Base-by-base conservation (phyloP, 2,888 invertebrate genomes). In the Trimorus sp. region DNA sequence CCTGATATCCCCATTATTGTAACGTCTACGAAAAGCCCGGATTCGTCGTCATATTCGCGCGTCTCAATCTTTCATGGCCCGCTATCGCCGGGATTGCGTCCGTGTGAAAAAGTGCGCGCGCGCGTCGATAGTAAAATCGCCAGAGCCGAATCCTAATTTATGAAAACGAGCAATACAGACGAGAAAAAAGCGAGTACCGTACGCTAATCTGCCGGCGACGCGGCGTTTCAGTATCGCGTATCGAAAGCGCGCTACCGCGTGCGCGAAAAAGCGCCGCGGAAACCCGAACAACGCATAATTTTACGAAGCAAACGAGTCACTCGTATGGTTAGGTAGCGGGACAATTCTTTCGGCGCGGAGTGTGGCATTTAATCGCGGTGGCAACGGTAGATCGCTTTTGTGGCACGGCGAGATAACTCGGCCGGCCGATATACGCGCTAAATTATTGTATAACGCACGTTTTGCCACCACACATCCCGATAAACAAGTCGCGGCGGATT, bases 1-100 rank as follows among this genome's bases (percentile, higher is more conserved):
- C 86, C 86, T 88, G 86, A 87, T 89, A 89, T 89, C 84, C 86
- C 85, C 84, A 87, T 89, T 89, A 89, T 89, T 88, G 87, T 88
- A 87, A 87, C 86, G 87, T 88, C 89, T 88, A 87, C 86, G 88
- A 86, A 87, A 89, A 73, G 86, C 87, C 86, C 48, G 45, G 45
- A 69, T 65, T 68, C 68, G 54, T 66, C 69, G 49, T 68, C 74
- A 63, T 54, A 79, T 70, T 80, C 65, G 49, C 65, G 69, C 70
- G 60, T 65, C 54, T 74, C 74, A 74, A 79, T 74, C 74, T 79
- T 79, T 69, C 62, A 54, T 48, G 48, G 51, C 54, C 40, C 51
- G 40, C 37, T 15, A 71, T 54, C 26, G 45, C 48, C 45, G 40
- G 42, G 60, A 26, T 62, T 16, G 59, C 56, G 37, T 42, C 40